Base-by-base conservation (phyloP, 2,113 vertebrate species). In the Malurus cyaneus region DNA sequence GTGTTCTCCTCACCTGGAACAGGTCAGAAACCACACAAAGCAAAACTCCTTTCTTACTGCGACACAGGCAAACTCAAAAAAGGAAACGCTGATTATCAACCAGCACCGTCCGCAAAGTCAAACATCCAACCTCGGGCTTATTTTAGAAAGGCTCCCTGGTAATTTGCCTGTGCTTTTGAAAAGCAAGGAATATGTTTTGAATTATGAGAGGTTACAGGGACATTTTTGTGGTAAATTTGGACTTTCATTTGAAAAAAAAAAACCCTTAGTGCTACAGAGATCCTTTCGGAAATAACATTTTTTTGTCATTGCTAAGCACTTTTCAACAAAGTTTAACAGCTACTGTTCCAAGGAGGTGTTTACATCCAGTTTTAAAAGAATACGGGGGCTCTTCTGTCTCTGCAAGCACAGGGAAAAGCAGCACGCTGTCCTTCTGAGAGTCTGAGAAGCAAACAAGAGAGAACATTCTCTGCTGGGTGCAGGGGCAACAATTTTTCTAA, bases 181-280 rank as follows among this genome's bases (percentile, higher is more conserved):
- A 96, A 92, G 96, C 96, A 98, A 98, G 98, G 97, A 98, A 98
- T 98, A 97, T 98, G 98, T 98, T 98, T 98, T 98, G 98, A 98
- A 99, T 99, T 98, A 98, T 87, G 97, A 96, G 95, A 96, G 98
- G 97, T 98, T 98, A 97, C 97, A 98, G 98, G 98, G 98, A 98
- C 98, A 98, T 98, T 98, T 98, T 98, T 99, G 98, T 95, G 98
- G 98, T 86, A 87, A 98, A 98, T 97, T 98, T 97, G 98, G 98
- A 97, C 98, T 97, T 97, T 98, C 94, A 94, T 97, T 98, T 97
- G 95, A 94, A 94, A 94, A 97, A 94, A 97, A 93, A 70, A 85
- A 12, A 0, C 21, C 12, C 50, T 89, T 81, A 65, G 74, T 62
- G 80, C 88, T 96, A 60, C 84, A 95, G 88, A 93, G 92, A 77